Conservation (phyloP, 2,888 invertebrate species). For the Leptothorax acervorum region DNA sequence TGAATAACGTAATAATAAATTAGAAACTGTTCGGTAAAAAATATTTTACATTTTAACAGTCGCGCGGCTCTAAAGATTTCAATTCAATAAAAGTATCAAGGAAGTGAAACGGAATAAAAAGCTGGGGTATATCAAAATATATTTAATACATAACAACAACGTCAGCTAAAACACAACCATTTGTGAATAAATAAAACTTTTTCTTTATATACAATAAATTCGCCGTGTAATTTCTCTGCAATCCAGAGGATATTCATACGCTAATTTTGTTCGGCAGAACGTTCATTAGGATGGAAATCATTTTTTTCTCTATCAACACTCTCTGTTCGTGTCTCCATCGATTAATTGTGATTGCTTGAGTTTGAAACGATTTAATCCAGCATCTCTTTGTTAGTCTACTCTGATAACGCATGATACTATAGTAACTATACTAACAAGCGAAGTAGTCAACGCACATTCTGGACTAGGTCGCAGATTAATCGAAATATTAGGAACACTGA, state of each 20-base stretch:
- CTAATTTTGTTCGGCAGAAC: no score
- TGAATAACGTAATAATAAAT: no score
- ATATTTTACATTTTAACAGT: no score
- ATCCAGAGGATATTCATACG: neutral
- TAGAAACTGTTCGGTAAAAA: no score
- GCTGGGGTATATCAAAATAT: constrained; percentile 33
- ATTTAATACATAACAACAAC: constrained; percentile 66
- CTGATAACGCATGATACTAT: neutral
- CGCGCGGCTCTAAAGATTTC: neutral
- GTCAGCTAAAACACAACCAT: constrained; percentile 59
- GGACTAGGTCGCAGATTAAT: constrained; percentile 10
- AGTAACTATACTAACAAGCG: neutral
- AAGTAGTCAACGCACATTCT: neutral
- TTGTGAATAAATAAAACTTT: constrained; percentile 72
- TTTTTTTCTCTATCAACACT: neutral
- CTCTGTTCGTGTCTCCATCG: neutral
- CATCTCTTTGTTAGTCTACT: constrained; percentile 9
- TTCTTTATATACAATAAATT: constrained; percentile 37
- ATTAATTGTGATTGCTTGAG: neutral
- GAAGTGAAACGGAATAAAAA: constrained; percentile 4
- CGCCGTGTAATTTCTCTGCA: constrained; percentile 20
- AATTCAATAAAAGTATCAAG: neutral
- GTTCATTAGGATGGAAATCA: neutral
- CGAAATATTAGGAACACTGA: constrained; percentile 30
- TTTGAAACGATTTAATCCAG: constrained; percentile 1